Percentiles rank a stretch among this genome's conserved stretches.
phyloP scores from a whole-genome alignment of 2,113 vertebrate genomes.

The Arothron firmamentum region DNA sequence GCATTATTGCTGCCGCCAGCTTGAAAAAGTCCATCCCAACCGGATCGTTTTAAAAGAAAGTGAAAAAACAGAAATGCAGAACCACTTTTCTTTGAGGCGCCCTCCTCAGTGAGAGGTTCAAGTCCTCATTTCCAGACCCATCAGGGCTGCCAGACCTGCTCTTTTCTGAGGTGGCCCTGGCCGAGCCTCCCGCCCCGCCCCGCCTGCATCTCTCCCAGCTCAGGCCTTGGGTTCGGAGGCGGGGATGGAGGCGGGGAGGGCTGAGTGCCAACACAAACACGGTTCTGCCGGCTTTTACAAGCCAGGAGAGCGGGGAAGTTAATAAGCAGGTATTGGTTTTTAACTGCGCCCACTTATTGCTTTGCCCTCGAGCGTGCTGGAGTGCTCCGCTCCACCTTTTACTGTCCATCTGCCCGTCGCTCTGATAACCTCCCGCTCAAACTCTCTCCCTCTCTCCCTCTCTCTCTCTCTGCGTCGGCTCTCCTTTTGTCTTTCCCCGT shows the following conservation, averaged over 20 bases:
- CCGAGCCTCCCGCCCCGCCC: conserved; percentile 50
- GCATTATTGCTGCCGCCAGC: no score
- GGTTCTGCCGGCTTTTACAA: conserved; percentile 65
- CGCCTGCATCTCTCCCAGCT: conserved; percentile 44
- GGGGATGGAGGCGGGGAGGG: conserved; percentile 33
- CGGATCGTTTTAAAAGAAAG: no score
- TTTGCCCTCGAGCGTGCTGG: conserved; percentile 56
- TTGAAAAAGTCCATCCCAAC: no score
- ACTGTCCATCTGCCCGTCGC: conserved; percentile 55
- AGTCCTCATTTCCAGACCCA: not conserved
- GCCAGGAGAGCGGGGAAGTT: conserved; percentile 60
- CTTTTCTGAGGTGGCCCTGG: conserved; percentile 41
- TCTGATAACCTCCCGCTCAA: conserved; percentile 34
- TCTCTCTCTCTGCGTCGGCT: not conserved
- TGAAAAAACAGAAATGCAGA: no score
- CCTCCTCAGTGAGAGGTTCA: no score
- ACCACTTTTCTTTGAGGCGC: no score
- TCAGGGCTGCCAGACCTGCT: conserved; percentile 44
- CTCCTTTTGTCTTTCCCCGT: conserved; percentile 39
- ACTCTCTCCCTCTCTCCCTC: conserved; percentile 1
- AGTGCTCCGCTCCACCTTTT: conserved; percentile 52
- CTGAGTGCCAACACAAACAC: conserved; percentile 65
- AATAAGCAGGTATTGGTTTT: conserved; percentile 76
- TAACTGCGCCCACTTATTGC: conserved; percentile 68
- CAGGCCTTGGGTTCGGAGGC: conserved; percentile 37